phyloP scores from a whole-genome alignment of 1,140 invertebrate species.

The Grapholita molesta region DNA sequence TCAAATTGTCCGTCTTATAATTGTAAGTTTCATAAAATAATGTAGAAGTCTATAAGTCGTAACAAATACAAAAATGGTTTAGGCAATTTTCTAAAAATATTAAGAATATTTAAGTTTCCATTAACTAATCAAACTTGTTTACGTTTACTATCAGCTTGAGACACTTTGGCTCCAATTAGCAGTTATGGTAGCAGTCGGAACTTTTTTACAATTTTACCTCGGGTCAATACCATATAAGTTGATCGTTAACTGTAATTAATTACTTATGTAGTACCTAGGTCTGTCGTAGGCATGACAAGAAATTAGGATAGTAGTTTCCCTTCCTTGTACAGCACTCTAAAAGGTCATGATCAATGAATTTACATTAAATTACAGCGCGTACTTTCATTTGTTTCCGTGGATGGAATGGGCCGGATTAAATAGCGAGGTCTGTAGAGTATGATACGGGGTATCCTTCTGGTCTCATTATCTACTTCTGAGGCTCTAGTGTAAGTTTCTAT shows the following conservation, averaged over 20 bases:
- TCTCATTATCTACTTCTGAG: not conserved
- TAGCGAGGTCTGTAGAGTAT: not conserved
- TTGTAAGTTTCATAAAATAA: no score
- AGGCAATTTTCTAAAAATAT: no score
- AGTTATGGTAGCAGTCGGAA: not conserved
- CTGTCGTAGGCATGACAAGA: not conserved
- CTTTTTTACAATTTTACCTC: not conserved
- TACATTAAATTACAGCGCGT: constrained; percentile 3
- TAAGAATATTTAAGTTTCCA: no score
- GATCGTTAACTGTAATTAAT: not conserved
- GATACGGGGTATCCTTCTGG: not conserved
- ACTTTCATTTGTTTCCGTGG: constrained; percentile 14
- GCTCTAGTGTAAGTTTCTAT: no score
- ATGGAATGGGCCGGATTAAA: not conserved
- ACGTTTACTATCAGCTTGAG: no score
- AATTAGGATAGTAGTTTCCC: not conserved
- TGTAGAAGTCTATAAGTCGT: no score
- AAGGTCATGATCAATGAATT: constrained; percentile 8
- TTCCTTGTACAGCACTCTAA: not conserved
- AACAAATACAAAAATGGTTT: no score
- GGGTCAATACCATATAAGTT: not conserved
- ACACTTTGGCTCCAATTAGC: no score
- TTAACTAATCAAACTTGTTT: no score
- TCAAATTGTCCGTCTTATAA: no score
- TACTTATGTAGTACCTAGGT: not conserved